Base-by-base conservation (phyloP, 30 jellyfish, hydroid and myxozoan species). In the Turritopsis rubra region DNA sequence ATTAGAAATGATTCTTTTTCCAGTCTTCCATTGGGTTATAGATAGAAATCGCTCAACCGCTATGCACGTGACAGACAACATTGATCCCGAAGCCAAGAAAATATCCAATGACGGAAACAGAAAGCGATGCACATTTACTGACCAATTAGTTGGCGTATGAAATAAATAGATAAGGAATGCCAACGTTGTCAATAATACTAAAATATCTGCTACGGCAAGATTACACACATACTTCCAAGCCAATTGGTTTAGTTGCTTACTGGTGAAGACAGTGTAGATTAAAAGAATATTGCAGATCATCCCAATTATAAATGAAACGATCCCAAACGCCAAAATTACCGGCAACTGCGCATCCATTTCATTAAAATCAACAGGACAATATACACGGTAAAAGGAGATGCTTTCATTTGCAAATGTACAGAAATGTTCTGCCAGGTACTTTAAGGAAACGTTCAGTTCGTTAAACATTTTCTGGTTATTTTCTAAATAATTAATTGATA, bases 41-140 rank as follows among this genome's bases (percentile, higher is more conserved):
- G 7, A n/a, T 16, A 68, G 28, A 8, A 68, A 17, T n/a, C 77
- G 77, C 17, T 68, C 77, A 68, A 68, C 19, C 23, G 77, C 28
- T n/a, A 68, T 68, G 0, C 23, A 7, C 23, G 77, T 27, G 8
- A 68, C 77, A 22, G 77, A 68, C 19, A 68, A 68, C 77, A 68
- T 68, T 27, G 77, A 68, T 23, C 16, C 22, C 16, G 77, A 68
- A 8, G 77, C 28, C 16, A 68, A 19, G 21, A 68, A 68, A 23
- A 68, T 68, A 68, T 68, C 77, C 77, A 68, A 19, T 9, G 77
- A 68, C 31, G 77, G 77, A 1, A 68, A 68, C 19, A 68, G 19
- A 1, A n/a, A 68, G 16, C 9, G 9, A 19, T 68, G 77, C 21
- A 68, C 28, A 22, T 68, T 19, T 68, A n/a, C 19, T 7, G 77